phyloP scores from a whole-genome alignment of 2,888 invertebrate genomes.

The Ferdinandea cuprea region DNA sequence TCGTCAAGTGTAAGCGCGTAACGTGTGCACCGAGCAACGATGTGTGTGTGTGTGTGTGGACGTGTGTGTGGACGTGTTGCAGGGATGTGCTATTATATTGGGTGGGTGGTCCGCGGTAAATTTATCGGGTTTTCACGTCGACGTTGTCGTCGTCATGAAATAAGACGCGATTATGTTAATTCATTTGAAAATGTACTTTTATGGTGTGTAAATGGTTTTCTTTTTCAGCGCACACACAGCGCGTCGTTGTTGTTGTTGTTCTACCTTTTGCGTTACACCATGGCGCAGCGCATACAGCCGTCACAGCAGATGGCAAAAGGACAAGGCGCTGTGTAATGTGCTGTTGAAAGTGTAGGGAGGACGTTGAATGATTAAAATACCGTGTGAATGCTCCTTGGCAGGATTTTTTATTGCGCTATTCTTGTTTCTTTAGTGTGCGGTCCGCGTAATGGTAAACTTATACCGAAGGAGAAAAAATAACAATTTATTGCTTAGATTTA shows the following conservation, averaged over 20 bases:
- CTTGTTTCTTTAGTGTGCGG: conserved; percentile 5
- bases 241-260: conserved; percentile 20
- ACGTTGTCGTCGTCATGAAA: conserved; percentile 56
- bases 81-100: conserved; percentile 8
- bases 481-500: conserved; percentile 75
- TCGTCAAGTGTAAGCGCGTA: conserved; percentile 47
- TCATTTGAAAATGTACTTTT: conserved; percentile 72
- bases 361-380: conserved; percentile 64
- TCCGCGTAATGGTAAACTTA: conserved; percentile 34
- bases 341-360: too few relatives aligned
- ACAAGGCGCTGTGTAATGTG: background rate
- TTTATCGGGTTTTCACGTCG: conserved; percentile 61
- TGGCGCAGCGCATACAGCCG: background rate
- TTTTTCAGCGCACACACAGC: conserved; percentile 30
- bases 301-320: background rate
- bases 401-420: conserved; percentile 55
- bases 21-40: conserved; percentile 11
- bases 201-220: conserved; percentile 69
- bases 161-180: conserved; percentile 74
- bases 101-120: conserved; percentile 30
- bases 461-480: background rate
- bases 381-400: conserved; percentile 28
- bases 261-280: conserved; percentile 40
- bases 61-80: background rate
- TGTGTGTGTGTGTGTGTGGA: conserved; percentile 1